Base-by-base conservation (phyloP, 2,888 invertebrate species). In the Temnothorax unifasciatus region DNA sequence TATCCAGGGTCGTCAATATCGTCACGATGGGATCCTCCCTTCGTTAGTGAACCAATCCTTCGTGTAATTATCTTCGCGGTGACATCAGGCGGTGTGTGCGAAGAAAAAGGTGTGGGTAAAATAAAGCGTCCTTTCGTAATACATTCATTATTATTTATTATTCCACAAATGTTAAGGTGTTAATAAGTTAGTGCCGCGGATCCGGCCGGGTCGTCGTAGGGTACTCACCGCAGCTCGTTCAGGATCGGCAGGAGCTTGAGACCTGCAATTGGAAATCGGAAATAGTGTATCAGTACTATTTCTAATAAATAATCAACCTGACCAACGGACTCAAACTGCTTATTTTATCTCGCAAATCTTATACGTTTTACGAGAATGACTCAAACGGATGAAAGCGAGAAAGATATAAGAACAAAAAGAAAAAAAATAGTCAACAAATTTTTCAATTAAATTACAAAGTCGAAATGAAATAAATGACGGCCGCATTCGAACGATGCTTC, bases 161-260 rank as follows among this genome's bases (percentile, higher is more conserved):
- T 87, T 88, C 84, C 85, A 91, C 87, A 90, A 11, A 86, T 83
- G 90, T 90, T 87, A 90, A 88, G 95, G 95, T 93, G 96, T 96
- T 94, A 21, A 91, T 90, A 85, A 89, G 88, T 90, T 90, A 90
- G 89, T 90, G 54, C 82, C 4, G 44, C 44, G 44, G 95, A 25
- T 57, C 86, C 83, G 85, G 88, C 86, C 84, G 85, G 88, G 6
- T 54, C 85, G 85, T 71, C 84, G 87, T 66, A 85, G 77, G 29
- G 59, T 90, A 96, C 97, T 97, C 96, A 98, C 98, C 98, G 97
- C 93, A 98, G 96, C 95, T 97, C 97, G 95, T 97, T 97, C 90
- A 98, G 96, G 92, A 98, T 97, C 93, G 98, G 98, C 92, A 98
- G 96, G 71, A 99, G 96, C 95, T 98, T 98, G 93, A 99, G 96